These are phyloP conservation scores for Phaethon lepturus DNA, from an alignment of 2,113 vertebrate species.

Conservation along the genomic window DNA sequence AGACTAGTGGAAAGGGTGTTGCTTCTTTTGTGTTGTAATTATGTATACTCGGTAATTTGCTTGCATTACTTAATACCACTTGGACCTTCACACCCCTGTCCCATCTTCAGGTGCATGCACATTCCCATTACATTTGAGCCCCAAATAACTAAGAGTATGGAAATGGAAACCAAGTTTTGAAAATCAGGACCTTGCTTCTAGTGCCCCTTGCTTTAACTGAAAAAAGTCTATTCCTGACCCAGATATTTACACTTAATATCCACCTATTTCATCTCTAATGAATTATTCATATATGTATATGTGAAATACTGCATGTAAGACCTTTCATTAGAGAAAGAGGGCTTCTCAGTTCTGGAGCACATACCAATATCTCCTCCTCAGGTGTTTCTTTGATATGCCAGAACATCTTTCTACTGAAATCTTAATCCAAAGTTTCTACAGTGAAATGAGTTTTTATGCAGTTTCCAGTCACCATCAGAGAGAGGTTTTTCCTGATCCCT, in stretches of 20 bases:
- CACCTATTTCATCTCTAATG: slow-evolving; percentile 57
- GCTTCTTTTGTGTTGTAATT: neutral
- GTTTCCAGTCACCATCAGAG: slow-evolving; percentile 66
- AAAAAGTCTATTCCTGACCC: slow-evolving; percentile 28
- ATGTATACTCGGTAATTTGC: neutral
- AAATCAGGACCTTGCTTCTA: slow-evolving; percentile 21
- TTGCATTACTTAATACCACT: neutral
- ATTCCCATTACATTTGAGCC: neutral
- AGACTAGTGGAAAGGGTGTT: neutral
- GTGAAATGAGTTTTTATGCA: slow-evolving; percentile 65
- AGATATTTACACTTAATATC: slow-evolving; percentile 68
- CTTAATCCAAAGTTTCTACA: slow-evolving; percentile 68
- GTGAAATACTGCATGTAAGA: slow-evolving; percentile 55
- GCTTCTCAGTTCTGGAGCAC: slow-evolving; percentile 58
- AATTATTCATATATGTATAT: slow-evolving; percentile 67
- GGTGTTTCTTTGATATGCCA: slow-evolving; percentile 73
- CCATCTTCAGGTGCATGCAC: neutral
- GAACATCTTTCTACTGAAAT: slow-evolving; percentile 68
- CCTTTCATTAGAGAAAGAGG: slow-evolving; percentile 64
- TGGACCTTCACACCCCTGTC: neutral
- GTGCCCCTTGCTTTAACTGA: slow-evolving; percentile 44
- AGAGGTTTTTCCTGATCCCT: slow-evolving; percentile 49
- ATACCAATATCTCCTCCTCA: slow-evolving; percentile 64
- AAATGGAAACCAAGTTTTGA: slow-evolving; percentile 38
- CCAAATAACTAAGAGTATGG: neutral